A percentile compares a stretch with the other conserved stretches of the same genome.
Evolutionary conservation across 2,113 vertebrate species (phyloP).

Genomic region (Aegotheles bennettii): DNA sequence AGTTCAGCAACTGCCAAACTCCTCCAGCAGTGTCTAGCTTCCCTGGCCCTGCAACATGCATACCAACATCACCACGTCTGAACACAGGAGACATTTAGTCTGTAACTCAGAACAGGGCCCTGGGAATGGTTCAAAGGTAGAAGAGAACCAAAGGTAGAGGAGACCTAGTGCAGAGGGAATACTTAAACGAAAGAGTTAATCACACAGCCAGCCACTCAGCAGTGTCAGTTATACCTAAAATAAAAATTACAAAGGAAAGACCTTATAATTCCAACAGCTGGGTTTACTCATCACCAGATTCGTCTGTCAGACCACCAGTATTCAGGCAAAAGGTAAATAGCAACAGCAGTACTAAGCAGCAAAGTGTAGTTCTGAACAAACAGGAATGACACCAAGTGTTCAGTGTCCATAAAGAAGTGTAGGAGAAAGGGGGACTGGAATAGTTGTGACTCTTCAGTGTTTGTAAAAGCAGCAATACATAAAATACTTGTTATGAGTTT

Average conservation of each 20-base stretch:
- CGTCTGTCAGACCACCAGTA: neutral
- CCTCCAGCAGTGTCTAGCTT: neutral
- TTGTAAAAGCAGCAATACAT: neutral
- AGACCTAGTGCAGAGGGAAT: neutral
- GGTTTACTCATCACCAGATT: neutral
- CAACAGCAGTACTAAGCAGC: neutral
- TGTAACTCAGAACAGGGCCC: neutral
- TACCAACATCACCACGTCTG: neutral
- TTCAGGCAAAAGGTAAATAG: neutral
- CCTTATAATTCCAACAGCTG: neutral
- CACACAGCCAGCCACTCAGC: neutral
- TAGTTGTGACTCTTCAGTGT: neutral
- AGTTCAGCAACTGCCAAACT: conserved; percentile 16
- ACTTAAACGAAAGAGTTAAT: neutral
- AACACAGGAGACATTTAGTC: neutral
- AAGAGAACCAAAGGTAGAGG: neutral
- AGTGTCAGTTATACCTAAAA: neutral
- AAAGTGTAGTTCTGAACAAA: neutral
- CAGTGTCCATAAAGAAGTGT: neutral
- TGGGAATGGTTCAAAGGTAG: neutral
- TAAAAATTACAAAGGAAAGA: neutral
- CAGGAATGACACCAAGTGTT: neutral
- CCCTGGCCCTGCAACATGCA: neutral
- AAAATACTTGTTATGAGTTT: neutral
- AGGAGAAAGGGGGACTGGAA: neutral